Evolutionary conservation across 2,113 vertebrate species (phyloP), one percentile per base, ranked within the genome.

Genomic region (Dinomys branickii): DNA sequence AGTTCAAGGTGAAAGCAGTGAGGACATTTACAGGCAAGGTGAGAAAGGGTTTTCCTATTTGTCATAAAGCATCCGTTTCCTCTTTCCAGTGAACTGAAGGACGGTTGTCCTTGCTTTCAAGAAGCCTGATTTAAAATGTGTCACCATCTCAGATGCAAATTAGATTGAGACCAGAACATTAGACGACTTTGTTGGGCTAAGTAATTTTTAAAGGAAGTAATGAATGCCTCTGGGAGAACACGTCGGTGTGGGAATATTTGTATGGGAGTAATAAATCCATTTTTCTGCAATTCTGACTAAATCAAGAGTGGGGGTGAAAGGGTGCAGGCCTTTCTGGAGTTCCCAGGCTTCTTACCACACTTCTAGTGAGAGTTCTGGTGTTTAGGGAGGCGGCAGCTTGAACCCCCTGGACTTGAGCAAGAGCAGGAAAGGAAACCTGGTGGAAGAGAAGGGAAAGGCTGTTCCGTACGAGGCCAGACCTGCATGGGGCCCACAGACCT

Each of bases 91-190:
- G 52, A 93, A 44, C 58, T 17, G 44, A 93, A 59, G 63, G 65
- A 75, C 13, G 59, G 59, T 58, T 30, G 73, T 85, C 82, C 61
- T 35, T 67, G 33, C 41, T 50, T 35, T 88, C 80, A 73, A 50
- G n/a, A 19, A 83, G 56, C 61, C 33, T 69, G 63, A n/a, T 47
- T 84, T 93, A 80, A 94, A 88, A 89, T 78, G 54, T 56, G 94
- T 82, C 87, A 80, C 94, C 83, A 69, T 63, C 87, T 94, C 89
- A 47, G 12, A 94, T 90, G 85, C 88, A 88, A 93, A 94, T 96
- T 73, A 94, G 84, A 52, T 28, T 50, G 47, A 91, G 56, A 93
- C 26, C 13, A 69, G 83, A 88, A 22, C 13, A 28, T n/a, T 61
- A 50, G 61, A n/a, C 81, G 82, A 8, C 92, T 63, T 58, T 69